Evolutionary conservation across 2,888 invertebrate species (phyloP).

Genomic region (Volucella inflata): DNA sequence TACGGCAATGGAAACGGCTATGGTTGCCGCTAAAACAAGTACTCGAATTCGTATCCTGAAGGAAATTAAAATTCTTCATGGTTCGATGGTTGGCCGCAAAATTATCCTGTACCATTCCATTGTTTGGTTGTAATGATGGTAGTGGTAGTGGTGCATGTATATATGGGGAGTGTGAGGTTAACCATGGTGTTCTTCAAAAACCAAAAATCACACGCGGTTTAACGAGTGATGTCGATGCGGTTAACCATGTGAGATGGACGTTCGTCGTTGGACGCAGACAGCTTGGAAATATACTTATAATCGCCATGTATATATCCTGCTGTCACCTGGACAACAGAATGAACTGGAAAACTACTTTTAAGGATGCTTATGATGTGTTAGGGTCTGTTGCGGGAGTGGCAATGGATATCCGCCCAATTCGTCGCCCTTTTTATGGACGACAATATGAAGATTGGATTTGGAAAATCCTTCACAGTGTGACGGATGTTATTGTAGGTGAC

Average conservation of each 20-base stretch:
- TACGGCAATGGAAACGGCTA: too few relatives aligned
- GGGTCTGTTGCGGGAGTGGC: constrained; percentile 32
- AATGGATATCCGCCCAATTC: constrained; percentile 43
- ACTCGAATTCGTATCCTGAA: background rate
- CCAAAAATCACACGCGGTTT: constrained; percentile 59
- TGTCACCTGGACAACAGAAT: constrained; percentile 30
- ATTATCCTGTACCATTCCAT: constrained; percentile 23
- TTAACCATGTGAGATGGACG: constrained; percentile 39
- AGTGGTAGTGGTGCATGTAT: too few relatives aligned
- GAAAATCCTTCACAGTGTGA: constrained; percentile 5
- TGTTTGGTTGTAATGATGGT: background rate
- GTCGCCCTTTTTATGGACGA: constrained; percentile 14
- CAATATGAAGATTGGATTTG: constrained; percentile 2
- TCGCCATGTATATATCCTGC: constrained; percentile 1
- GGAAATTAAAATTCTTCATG: constrained; percentile 64
- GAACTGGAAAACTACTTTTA: constrained; percentile 67
- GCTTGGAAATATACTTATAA: too few relatives aligned
- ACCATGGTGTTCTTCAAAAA: constrained; percentile 43
- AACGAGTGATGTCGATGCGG: constrained; percentile 43
- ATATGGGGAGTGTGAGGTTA: constrained; percentile 39
- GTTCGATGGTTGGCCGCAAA: constrained; percentile 63
- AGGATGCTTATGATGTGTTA: constrained; percentile 20
- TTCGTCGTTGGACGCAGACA: too few relatives aligned
- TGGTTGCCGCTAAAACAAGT: too few relatives aligned
- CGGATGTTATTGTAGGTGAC: background rate